Conservation (phyloP, 2,797 vertebrate genomes). For the Crocodylus rhombifer region DNA sequence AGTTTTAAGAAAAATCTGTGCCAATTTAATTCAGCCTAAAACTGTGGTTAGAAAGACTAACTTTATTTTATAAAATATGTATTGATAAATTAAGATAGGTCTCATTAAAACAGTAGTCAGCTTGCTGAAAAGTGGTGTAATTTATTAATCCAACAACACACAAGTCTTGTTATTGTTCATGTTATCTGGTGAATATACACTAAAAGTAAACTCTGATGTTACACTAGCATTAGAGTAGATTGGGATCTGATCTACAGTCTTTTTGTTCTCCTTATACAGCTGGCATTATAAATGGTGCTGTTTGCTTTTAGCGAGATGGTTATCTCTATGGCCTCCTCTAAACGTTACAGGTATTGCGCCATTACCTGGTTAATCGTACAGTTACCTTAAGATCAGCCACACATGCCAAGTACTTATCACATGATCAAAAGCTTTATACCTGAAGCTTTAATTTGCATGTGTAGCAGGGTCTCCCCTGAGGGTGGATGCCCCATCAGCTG, state of each 20-base stretch:
- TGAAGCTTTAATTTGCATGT: too few relatives aligned
- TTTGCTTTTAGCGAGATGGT: conserved; percentile 35
- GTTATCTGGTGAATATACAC: conserved; percentile 8
- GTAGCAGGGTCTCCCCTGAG: too few relatives aligned
- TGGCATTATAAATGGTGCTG: conserved; percentile 31
- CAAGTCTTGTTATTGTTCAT: neutral
- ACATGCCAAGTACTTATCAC: too few relatives aligned
- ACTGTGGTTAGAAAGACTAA: neutral
- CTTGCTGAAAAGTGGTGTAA: neutral
- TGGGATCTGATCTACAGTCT: conserved; percentile 18
- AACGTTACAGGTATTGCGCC: too few relatives aligned
- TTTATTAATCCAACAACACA: neutral
- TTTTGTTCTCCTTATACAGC: conserved; percentile 23
- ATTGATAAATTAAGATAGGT: neutral
- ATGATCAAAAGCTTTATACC: too few relatives aligned
- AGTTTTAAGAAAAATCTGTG: neutral
- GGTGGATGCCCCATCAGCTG: too few relatives aligned
- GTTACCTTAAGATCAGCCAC: too few relatives aligned
- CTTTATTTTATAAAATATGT: neutral
- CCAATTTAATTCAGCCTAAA: neutral
- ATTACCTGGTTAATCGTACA: too few relatives aligned
- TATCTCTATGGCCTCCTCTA: neutral
- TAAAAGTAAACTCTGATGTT: neutral
- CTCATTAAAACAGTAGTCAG: neutral
- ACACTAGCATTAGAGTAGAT: neutral